Evolutionary conservation across 2,888 invertebrate species (phyloP), one percentile per base, ranked within the genome.

Genomic region (Cosmopolites sordidus): DNA sequence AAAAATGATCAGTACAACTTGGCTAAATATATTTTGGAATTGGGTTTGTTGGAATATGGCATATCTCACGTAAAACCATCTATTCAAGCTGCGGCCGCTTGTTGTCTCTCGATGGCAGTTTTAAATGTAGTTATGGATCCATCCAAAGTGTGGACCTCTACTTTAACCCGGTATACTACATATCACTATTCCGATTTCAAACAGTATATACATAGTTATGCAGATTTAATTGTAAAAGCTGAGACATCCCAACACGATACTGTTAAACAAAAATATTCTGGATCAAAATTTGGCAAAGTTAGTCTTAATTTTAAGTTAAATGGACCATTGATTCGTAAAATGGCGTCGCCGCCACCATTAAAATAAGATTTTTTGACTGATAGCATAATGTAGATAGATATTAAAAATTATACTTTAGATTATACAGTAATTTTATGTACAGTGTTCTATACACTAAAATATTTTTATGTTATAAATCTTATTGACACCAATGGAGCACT

Each of bases 11-110:
- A 70, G 14, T 69, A 72, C 50, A 51, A 51, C 38, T 54, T 68
- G 9, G 90, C 92, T 11, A 96, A 98, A 75, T 98, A 93, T 72
- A 82, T 97, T 52, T 80, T 94, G 66, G 97, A 98, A 72, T 76
- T 94, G 56, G 80, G 87, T 48, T 76, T 94, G 40, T 73, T 92
- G 5, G 89, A 94, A 54, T 92, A 94, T 69, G 78, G 83, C 11
- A 79, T 93, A 78, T 83, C 86, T 15, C 83, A 86, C 65, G 80
- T 87, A 65, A 78, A 80, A 54, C 94, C 96, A 0, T 97, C 97
- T 0, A 79, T 89, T 63, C 78, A 92, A 51, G 89, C 93, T 38
- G 90, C 89, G 5, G 86, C 88, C 2, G 84, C 92, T 5, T 78
- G 90, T 50, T 91, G 86, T 69, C 77, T 93, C 8, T 82, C 92